phyloP scores from a whole-genome alignment of 2,113 vertebrate genomes.

The Eulemur rufifrons region DNA sequence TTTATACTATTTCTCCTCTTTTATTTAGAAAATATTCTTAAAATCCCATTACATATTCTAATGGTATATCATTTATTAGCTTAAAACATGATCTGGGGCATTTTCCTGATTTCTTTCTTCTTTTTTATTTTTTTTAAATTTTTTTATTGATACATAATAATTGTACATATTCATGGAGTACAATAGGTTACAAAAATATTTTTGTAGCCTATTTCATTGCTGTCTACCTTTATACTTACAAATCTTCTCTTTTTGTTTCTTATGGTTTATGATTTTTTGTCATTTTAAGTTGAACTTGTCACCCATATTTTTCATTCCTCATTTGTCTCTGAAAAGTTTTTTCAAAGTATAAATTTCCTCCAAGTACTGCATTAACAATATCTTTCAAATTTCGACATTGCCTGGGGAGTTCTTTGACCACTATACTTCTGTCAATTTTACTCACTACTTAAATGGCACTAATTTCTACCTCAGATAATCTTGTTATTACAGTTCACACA shows the following conservation, averaged over 20 bases:
- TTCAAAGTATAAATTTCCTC: neutral
- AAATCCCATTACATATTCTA: too few species aligned
- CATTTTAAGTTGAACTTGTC: neutral
- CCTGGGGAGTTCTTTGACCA: neutral
- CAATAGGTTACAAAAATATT: neutral
- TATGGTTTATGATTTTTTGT: neutral
- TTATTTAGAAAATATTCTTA: too few species aligned
- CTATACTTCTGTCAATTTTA: neutral
- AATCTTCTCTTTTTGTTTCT: neutral
- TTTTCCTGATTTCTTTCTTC: too few species aligned
- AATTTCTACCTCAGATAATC: neutral
- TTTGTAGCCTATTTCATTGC: neutral
- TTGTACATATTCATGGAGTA: too few species aligned
- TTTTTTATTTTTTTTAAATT: too few species aligned
- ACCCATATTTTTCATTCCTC: neutral
- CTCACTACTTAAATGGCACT: neutral
- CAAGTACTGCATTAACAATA: neutral
- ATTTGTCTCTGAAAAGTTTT: neutral
- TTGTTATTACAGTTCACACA: neutral
- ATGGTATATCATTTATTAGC: too few species aligned
- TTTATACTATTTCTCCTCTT: too few species aligned
- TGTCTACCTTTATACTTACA: neutral
- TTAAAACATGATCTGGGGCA: too few species aligned
- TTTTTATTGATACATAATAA: too few species aligned
- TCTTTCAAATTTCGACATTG: neutral